Base-by-base conservation (phyloP, 2,797 vertebrate genomes). In the Anguilla megastoma region DNA sequence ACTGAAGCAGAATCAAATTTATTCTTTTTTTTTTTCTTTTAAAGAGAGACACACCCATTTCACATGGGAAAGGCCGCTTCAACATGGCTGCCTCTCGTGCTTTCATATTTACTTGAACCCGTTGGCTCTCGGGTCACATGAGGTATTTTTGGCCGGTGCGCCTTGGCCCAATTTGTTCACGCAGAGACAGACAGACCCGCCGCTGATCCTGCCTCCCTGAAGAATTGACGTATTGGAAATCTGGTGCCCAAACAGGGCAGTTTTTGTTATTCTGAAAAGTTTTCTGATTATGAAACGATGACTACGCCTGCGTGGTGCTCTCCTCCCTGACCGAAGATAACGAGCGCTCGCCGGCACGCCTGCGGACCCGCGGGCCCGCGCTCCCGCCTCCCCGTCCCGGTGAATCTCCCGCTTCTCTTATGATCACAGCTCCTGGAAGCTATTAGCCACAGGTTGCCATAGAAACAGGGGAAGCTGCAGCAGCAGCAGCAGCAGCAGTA, bases 351-450 rank as follows among this genome's bases (percentile, higher is more conserved):
- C 18, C 45, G 50, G 24, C 36, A 27, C 33, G 76, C 41, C 18
- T 1, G 2, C 41, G 8, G 24, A n/a, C 66, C 66, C 27, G 2
- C 41, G 8, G 24, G 7, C 66, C 66, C 27, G 12, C 9, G 66
- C n/a, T 82, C 27, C 41, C n/a, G 87, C 45, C 69, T 50, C 16
- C 86, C 21, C 76, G n/a, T 89, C 50, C 41, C 85, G 30, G 18
- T 45, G 5, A 52, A 41, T 71, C 45, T 21, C 33, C 33, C 45
- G 16, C 41, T 48, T 82, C 45, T 30, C 79, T 82, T 1, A 48
- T 82, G 10, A 18, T 41, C 4, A 36, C 16, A 27, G 89, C 89
- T 90, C 88, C 88, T 86, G 54, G 87, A 84, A 80, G 33, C 30
- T 27, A 74, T 56, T 86, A 86, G 69, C 48, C 66, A 63, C 7